phyloP scores from a whole-genome alignment of 2,888 invertebrate genomes.

The Hyposoter didymator region DNA sequence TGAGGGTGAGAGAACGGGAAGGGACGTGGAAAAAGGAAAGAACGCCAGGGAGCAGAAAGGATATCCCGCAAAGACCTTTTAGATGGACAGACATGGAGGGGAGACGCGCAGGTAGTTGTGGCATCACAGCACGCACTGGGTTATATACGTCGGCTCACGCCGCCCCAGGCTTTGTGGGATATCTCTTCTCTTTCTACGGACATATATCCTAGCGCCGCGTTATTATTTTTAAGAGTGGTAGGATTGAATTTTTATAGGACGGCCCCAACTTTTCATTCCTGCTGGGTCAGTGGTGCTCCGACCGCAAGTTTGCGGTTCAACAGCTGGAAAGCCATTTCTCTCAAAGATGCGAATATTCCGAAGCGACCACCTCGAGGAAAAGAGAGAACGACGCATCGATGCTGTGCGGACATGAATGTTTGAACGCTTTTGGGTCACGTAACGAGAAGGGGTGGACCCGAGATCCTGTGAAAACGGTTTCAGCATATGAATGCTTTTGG shows the following conservation, averaged over 20 bases:
- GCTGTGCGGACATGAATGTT: slow-evolving; percentile 59
- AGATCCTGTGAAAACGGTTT: slow-evolving; percentile 73
- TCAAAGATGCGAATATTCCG: slow-evolving; percentile 27
- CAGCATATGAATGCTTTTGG: slow-evolving; percentile 79
- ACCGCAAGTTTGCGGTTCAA: slow-evolving; percentile 34
- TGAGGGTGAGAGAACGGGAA: neutral
- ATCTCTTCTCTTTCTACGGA: slow-evolving; percentile 43
- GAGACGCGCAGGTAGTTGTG: slow-evolving; percentile 57
- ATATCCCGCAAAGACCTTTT: slow-evolving; percentile 49
- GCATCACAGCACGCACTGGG: slow-evolving; percentile 44
- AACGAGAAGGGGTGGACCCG: slow-evolving; percentile 71
- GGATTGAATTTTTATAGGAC: slow-evolving; percentile 81
- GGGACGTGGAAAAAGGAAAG: slow-evolving; percentile 17
- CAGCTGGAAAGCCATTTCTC: slow-evolving; percentile 29
- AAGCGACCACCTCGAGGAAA: slow-evolving; percentile 29
- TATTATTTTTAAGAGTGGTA: slow-evolving; percentile 80
- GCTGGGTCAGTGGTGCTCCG: slow-evolving; percentile 76
- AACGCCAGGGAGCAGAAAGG: slow-evolving; percentile 26
- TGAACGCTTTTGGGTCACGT: slow-evolving; percentile 73
- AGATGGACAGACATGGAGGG: slow-evolving; percentile 51
- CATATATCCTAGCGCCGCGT: slow-evolving; percentile 74
- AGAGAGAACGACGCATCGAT: slow-evolving; percentile 43
- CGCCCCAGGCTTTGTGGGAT: slow-evolving; percentile 49
- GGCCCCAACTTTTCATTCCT: slow-evolving; percentile 71
- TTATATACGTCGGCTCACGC: slow-evolving; percentile 39